Conservation (phyloP, 2,113 vertebrate species). For the Sylvia atricapilla region DNA sequence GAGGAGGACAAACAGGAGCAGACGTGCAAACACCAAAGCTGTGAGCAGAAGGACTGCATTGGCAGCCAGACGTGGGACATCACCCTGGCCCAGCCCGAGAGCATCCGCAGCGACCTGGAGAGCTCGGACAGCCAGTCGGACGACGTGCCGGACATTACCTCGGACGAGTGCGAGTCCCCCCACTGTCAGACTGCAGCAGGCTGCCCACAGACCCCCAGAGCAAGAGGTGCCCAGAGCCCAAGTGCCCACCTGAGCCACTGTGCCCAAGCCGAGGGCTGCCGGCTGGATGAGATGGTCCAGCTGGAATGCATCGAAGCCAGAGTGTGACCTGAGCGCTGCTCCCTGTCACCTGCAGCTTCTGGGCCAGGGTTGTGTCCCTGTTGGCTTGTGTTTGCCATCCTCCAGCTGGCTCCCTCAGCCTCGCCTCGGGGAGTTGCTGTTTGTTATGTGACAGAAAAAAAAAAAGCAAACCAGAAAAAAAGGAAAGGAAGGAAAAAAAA, state of each 20-base stretch:
- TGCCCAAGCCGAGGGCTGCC: conserved; percentile 69
- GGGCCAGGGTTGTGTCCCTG: conserved; percentile 7
- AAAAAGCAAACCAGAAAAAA: neutral
- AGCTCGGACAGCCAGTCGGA: conserved; percentile 97
- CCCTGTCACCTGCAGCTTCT: conserved; percentile 29
- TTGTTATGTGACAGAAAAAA: conserved; percentile 57
- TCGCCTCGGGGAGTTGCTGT: conserved; percentile 49
- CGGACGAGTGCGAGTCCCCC: conserved; percentile 92
- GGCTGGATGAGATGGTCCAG: conserved; percentile 63
- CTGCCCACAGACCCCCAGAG: conserved; percentile 63
- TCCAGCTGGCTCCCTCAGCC: conserved; percentile 41
- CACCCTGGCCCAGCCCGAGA: conserved; percentile 95
- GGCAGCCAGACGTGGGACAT: conserved; percentile 82
- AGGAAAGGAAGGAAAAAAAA: neutral
- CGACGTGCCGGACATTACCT: conserved; percentile 93
- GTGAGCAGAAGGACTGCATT: conserved; percentile 76
- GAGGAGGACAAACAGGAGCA: conserved; percentile 78
- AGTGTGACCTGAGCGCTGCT: conserved; percentile 67
- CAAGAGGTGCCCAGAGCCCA: conserved; percentile 75
- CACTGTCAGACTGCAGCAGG: conserved; percentile 68
- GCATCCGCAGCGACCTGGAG: conserved; percentile 97
- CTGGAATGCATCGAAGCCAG: conserved; percentile 76
- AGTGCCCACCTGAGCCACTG: conserved; percentile 77
- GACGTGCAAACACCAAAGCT: conserved; percentile 76
- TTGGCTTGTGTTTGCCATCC: conserved; percentile 33